phyloP scores from a whole-genome alignment of 2,888 invertebrate genomes.

The Pristionchus japonicus region DNA sequence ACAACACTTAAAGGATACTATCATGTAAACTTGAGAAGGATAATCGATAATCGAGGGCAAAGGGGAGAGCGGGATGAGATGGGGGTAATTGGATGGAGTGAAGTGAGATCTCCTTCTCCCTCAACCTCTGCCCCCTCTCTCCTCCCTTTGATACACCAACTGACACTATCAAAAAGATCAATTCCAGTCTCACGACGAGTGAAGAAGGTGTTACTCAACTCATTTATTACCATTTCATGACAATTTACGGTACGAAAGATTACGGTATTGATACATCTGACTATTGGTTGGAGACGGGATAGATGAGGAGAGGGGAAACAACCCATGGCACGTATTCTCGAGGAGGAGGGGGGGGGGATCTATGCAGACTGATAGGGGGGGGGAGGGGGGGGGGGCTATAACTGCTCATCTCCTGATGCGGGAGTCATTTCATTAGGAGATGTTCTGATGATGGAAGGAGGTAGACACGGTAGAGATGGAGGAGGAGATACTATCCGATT shows the following conservation, averaged over 20 bases:
- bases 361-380: too few species aligned
- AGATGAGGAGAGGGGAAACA: constrained; percentile 15
- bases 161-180: constrained; percentile 24
- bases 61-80: background rate
- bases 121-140: constrained; percentile 20
- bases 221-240: constrained; percentile 24
- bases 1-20: constrained; percentile 19
- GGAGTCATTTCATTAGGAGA: constrained; percentile 66
- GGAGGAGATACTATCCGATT: constrained; percentile 33
- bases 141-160: constrained; percentile 2
- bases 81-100: constrained; percentile 29
- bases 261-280: constrained; percentile 15
- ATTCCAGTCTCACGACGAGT: background rate
- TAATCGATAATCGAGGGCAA: constrained; percentile 8
- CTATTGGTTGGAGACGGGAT: background rate
- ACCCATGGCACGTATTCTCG: background rate
- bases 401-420: constrained; percentile 61
- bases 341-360: background rate
- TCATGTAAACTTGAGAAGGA: constrained; percentile 23
- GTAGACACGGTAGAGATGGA: constrained; percentile 5
- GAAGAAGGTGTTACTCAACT: background rate
- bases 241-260: constrained; percentile 10
- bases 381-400: constrained; percentile 47
- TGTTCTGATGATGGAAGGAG: constrained; percentile 60
- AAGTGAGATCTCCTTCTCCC: background rate